These are phyloP conservation scores for Synergus umbraculus DNA, from an alignment of 2,888 invertebrate genomes.

Conservation along the genomic window DNA sequence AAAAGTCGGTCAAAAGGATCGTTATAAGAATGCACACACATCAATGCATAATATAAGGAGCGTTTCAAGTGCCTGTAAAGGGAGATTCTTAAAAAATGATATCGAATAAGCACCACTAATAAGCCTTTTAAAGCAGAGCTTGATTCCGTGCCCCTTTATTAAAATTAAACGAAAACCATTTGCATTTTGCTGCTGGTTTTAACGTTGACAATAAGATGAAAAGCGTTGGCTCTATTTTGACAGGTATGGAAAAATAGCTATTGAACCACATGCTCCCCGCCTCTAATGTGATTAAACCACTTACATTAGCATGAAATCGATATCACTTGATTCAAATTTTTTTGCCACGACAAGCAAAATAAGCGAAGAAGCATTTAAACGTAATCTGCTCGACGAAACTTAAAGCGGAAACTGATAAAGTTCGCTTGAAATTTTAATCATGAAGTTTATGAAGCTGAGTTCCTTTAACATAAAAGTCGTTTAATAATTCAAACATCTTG, in stretches of 20 bases:
- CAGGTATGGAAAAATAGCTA: conserved; percentile 6
- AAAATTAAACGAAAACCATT: background rate
- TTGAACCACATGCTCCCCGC: conserved; percentile 19
- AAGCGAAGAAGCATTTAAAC: background rate
- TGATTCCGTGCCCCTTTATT: background rate
- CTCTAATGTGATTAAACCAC: conserved; percentile 48
- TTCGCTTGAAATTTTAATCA: background rate
- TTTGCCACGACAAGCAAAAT: background rate
- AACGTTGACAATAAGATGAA: background rate
- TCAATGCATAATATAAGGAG: conserved; percentile 9
- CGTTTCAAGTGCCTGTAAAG: background rate
- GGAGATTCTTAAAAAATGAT: background rate
- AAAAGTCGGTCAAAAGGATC: conserved; percentile 39
- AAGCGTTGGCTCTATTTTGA: background rate
- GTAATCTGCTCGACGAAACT: background rate
- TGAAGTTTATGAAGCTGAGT: background rate
- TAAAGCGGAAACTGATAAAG: background rate
- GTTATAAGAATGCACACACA: conserved; percentile 15
- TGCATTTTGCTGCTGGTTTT: background rate
- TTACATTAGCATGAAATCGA: conserved; percentile 56
- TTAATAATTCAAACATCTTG: background rate
- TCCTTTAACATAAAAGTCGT: background rate
- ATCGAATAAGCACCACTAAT: conserved; percentile 1
- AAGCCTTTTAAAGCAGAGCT: conserved; percentile 5
- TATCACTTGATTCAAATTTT: conserved; percentile 31